A percentile compares a stretch with the other conserved stretches of the same genome.
Conservation (phyloP, 1,140 invertebrate genomes). For the Daktulosphaira vitifoliae region DNA sequence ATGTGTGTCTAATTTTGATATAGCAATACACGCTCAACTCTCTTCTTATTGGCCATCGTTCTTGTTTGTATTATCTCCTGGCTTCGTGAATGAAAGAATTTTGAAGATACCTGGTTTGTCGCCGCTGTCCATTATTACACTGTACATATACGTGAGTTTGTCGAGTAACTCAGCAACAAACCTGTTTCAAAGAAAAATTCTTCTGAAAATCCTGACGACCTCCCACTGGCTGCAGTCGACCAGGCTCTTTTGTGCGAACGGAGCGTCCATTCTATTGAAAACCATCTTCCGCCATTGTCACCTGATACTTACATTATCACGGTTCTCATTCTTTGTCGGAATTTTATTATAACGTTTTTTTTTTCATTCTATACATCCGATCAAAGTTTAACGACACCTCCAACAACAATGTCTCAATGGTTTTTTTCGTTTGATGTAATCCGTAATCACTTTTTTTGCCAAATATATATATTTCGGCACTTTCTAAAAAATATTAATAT, state of each 20-base stretch:
- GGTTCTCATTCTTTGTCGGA: conserved; percentile 33
- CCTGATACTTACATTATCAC: conserved; percentile 29
- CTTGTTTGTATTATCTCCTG: too few relatives aligned
- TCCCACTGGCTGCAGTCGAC: conserved; percentile 25
- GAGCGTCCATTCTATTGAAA: conserved; percentile 29
- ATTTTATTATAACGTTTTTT: conserved; percentile 34
- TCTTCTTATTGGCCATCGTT: too few relatives aligned
- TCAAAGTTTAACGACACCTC: conserved; percentile 33
- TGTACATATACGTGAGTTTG: conserved; percentile 14
- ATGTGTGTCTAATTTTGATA: too few relatives aligned
- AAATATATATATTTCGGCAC: not conserved
- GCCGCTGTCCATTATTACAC: conserved; percentile 21
- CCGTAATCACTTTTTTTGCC: conserved; percentile 18
- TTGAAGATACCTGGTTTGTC: too few relatives aligned
- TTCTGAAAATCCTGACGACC: conserved; percentile 30
- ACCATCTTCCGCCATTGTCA: conserved; percentile 33
- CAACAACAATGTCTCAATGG: conserved; percentile 29
- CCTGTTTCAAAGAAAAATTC: conserved; percentile 31
- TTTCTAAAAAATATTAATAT: not conserved
- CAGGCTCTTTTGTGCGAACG: conserved; percentile 16
- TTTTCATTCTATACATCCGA: conserved; percentile 12
- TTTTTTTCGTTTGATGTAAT: conserved; percentile 16
- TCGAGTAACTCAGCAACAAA: conserved; percentile 25
- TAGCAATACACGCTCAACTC: too few relatives aligned
- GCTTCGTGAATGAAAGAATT: too few relatives aligned